Percentiles rank a stretch among this genome's conserved stretches.
Evolutionary conservation across 1,140 invertebrate species (phyloP).

Genomic region (Bradynema listronoti): DNA sequence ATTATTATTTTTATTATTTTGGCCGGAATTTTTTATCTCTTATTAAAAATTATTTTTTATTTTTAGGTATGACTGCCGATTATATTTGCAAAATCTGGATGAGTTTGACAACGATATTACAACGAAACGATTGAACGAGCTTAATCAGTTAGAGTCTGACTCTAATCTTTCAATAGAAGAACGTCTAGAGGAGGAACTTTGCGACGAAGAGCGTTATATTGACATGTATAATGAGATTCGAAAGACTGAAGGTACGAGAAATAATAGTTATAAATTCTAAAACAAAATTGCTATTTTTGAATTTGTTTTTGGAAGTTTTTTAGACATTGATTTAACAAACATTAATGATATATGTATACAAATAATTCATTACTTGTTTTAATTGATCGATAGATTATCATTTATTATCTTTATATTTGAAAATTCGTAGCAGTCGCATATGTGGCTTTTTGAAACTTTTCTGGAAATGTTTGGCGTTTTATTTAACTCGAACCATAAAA

Average conservation of each 20-base stretch:
- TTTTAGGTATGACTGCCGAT: constrained; percentile 84
- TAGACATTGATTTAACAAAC: background rate
- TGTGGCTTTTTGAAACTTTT: too few species aligned
- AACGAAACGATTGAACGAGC: background rate
- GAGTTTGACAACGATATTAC: constrained; percentile 23
- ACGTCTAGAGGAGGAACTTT: constrained; percentile 69
- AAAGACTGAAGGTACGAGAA: constrained; percentile 17
- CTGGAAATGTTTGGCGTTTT: too few species aligned
- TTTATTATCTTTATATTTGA: background rate
- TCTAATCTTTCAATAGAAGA: too few species aligned
- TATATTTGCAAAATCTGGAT: constrained; percentile 66
- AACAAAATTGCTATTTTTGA: background rate
- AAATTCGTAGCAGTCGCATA: background rate
- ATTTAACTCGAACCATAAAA: background rate
- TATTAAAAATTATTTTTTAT: background rate
- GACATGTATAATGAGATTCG: constrained; percentile 43
- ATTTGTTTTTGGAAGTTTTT: background rate
- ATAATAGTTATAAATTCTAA: background rate
- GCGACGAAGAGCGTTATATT: constrained; percentile 69
- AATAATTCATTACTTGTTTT: background rate
- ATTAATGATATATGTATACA: too few species aligned
- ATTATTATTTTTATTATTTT: constrained; percentile 5
- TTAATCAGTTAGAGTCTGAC: constrained; percentile 59
- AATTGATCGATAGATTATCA: background rate
- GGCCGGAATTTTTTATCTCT: background rate